Base-by-base conservation (phyloP, 2,113 vertebrate species). In the Marmota flaviventris region DNA sequence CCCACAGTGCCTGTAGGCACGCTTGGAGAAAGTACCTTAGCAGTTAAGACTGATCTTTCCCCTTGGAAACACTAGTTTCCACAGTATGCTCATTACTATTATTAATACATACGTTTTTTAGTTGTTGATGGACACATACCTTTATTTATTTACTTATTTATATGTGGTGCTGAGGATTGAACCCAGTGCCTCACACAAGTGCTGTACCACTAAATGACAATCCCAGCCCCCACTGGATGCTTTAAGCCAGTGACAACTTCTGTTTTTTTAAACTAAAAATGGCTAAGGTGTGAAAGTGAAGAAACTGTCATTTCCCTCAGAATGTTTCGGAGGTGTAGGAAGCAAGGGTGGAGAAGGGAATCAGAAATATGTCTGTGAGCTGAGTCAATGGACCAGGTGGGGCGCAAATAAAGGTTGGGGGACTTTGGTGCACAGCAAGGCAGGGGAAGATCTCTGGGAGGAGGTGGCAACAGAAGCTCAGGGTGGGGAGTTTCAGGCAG, bases 401-500 rank as follows among this genome's bases (percentile, higher is more conserved):
- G 17, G 1, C 13, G 9, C 4, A 1, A 14, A 34, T 32, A 0
- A 6, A 37, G 8, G 14, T 5, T 14, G 20, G 7, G 53, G 51
- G 4, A n/a, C 18, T 0, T 10, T 7, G 2, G 16, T 5, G 34
- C 10, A 22, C 10, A 24, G 37, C 39, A 10, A n/a, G 48, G 73
- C 8, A 1, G 10, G n/a, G 5, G 84, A 45, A 7, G 11, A 3
- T 12, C 18, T 78, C 85, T n/a, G 32, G 20, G 29, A 67, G 56
- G 87, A 48, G 37, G 53, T 39, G 25, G 69, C 16, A 27, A 2
- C 39, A 0, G 82, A 17, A 29, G 53, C 29, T n/a, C 65, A 10
- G 34, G 13, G 5, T 17, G 58, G 20, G 45, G 6, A 1, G 3
- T 18, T 53, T 63, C 12, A 2, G 29, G 69, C n/a, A 34, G 82